Percentiles rank a stretch among this genome's conserved stretches.
Conservation (phyloP, 2,797 vertebrate genomes). For the Xiphophorus birchmanni region DNA sequence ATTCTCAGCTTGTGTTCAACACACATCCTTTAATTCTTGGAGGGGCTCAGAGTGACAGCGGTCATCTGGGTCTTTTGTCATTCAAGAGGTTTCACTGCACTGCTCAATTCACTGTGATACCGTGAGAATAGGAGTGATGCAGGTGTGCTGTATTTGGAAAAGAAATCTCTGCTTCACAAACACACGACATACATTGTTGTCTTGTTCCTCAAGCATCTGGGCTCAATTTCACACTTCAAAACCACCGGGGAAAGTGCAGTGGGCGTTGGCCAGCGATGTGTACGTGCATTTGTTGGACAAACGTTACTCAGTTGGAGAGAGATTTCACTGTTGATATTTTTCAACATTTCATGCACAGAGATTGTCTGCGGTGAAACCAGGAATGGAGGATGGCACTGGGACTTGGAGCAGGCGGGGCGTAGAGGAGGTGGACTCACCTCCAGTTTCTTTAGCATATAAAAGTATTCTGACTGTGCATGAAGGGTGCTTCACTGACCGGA, state of each 20-base stretch:
- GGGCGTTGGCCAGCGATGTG: slow-evolving; percentile 44
- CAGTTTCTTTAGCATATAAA: neutral
- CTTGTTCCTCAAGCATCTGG: slow-evolving; percentile 80
- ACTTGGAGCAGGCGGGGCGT: neutral
- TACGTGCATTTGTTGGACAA: slow-evolving; percentile 27
- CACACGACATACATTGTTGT: slow-evolving; percentile 29
- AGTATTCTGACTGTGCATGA: neutral
- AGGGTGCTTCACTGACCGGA: slow-evolving; percentile 4
- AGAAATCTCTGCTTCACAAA: slow-evolving; percentile 12
- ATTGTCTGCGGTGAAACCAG: slow-evolving; percentile 30
- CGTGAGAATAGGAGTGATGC: slow-evolving; percentile 41
- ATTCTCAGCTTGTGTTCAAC: neutral
- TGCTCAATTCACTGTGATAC: slow-evolving; percentile 24
- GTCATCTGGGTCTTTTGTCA: slow-evolving; percentile 7
- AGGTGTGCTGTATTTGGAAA: slow-evolving; percentile 39
- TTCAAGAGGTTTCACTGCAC: slow-evolving; percentile 16
- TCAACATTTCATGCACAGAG: slow-evolving; percentile 23
- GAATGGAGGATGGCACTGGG: slow-evolving; percentile 29
- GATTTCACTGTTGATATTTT: slow-evolving; percentile 43
- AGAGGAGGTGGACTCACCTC: slow-evolving; percentile 9
- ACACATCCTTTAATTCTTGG: neutral
- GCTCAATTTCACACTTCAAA: slow-evolving; percentile 76
- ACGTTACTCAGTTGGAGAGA: slow-evolving; percentile 32
- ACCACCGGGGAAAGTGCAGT: slow-evolving; percentile 60
- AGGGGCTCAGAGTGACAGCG: neutral